Evolutionary conservation across 2,888 invertebrate species (phyloP), one percentile per base, ranked within the genome.

Genomic region (Phyllotreta striolata): DNA sequence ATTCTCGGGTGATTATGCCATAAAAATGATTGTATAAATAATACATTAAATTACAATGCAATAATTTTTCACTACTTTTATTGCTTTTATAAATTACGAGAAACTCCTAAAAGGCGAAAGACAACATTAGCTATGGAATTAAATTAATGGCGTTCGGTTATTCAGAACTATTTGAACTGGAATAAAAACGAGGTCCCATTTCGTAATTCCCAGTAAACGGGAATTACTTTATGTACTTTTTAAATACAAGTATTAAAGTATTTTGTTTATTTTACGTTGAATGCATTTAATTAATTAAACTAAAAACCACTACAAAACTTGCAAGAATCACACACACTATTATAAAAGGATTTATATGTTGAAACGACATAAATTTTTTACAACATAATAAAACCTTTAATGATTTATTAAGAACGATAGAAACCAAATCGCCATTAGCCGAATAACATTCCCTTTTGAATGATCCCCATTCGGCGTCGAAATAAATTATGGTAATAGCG

Each of bases 21-120:
- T 70, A 70, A 70, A 68, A 62, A 63, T 59, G 58, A 62, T 66
- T 62, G 49, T 66, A 57, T 63, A 63, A 63, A 63, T 66, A 63
- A 66, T 59, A 62, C 64, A 64, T 59, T 62, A 67, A 58, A 62
- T 55, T 64, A 63, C 52, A 64, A 67, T 64, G 55, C 64, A 67
- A 59, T 60, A 67, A 51, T 58, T 62, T 52, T 57, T 24, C 24
- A 62, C 39, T 43, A 8, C 63, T 46, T 62, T 67, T 66, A 62
- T 59, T 55, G 39, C 55, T 51, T 62, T 60, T 59, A 65, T 67
- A 67, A 69, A 65, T 66, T 62, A 61, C 54, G 51, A 24, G 57
- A 44, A 52, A 49, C 41, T 34, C n/a, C 49, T 37, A 10, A 37
- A 46, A 37, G 35, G 43, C 51, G 43, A 55, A 47, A 39, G 47